Evolutionary conservation across 2,888 invertebrate species (phyloP), one percentile per base, ranked within the genome.

Genomic region (Ennomos erosarius): DNA sequence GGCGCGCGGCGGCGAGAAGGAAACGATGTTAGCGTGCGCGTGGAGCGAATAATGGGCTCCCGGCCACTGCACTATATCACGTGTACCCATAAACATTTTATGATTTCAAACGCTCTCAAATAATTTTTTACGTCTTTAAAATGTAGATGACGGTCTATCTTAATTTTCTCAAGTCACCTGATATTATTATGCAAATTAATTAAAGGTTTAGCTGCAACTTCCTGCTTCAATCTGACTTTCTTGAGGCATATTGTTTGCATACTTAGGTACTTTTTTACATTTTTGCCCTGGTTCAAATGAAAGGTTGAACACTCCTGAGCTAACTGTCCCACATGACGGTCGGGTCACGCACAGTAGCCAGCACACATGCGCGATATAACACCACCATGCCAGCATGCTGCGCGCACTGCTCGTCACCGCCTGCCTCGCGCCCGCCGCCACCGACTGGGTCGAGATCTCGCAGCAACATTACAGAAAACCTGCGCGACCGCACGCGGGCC

Each of bases 381-480:
- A 5, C 26, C 26, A 6, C 26, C 26, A 6, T 6, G 26, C 26
- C 26, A 26, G 26, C 26, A 66, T 67, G 50, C 74, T 67, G 70
- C 74, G 81, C 73, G 64, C 77, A 16, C 53, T 82, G n/a, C 59
- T 79, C 36, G 58, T 88, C 13, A 65, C 84, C 9, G 51, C 84
- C 39, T 40, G 51, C 8, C 38, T 81, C 56, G 59, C 70, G 16
- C 71, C 68, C 55, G 78, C 70, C 11, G 13, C 68, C 13, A 65
- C 81, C 38, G 91, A 92, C 52, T 92, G 91, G 91, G 89, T 92
- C 35, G 86, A 92, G 66, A 91, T 92, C 62, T 79, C 90, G 0
- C 91, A 91, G 62, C 84, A 84, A 42, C 78, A 84, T 61, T 85
- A 87, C 65, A 76, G 74, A 38, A 85, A 84, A 61, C 79, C 85